A percentile compares a stretch with the other conserved stretches of the same genome.
Evolutionary conservation across 1,140 invertebrate species (phyloP).

Genomic region (Caenorhabditis elegans): WBcel235 BX284604.4:8482001-8482500

Average conservation of each 20-base stretch:
- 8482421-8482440: not conserved
- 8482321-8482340: not conserved
- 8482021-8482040: not conserved
- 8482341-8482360: not conserved
- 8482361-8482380: slow-evolving; percentile 5
- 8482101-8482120: not conserved
- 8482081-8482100: slow-evolving; percentile 24
- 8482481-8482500: not conserved
- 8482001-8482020: not conserved
- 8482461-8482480: not conserved
- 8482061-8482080: slow-evolving; percentile 10
- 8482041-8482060: slow-evolving; percentile 15
- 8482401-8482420: slow-evolving; percentile 1
- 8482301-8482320: not conserved
- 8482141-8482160: not conserved
- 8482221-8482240: not conserved
- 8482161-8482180: not conserved
- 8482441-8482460: not conserved
- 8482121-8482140: slow-evolving; percentile 16
- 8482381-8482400: not conserved
- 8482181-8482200: slow-evolving; percentile 1
- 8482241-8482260: not conserved
- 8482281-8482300: no score
- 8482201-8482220: not conserved
- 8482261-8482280: slow-evolving; percentile 13